These are phyloP conservation scores for Xylocopa sonorina DNA, from an alignment of 1,140 invertebrate genomes.

Conservation along the genomic window DNA sequence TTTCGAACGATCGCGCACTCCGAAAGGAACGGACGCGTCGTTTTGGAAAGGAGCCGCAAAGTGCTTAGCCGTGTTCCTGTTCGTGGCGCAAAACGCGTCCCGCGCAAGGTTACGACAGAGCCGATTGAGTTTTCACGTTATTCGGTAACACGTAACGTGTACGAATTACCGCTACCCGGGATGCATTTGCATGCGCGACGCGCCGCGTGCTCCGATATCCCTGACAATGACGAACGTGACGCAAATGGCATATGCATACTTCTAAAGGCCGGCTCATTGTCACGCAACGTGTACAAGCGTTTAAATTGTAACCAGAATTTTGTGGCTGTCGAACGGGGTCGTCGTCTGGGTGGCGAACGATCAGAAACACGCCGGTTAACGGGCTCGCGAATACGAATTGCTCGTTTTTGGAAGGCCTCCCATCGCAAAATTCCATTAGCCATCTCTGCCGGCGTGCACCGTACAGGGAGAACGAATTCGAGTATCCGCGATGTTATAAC, in stretches of 20 bases:
- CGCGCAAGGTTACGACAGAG: background rate
- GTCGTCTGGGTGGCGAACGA: background rate
- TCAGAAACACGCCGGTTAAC: slow-evolving; percentile 28
- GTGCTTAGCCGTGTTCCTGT: slow-evolving; percentile 18
- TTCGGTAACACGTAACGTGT: slow-evolving; percentile 53
- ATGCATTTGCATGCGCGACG: slow-evolving; percentile 54
- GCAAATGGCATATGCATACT: slow-evolving; percentile 51
- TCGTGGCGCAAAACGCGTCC: background rate
- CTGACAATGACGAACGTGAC: slow-evolving; percentile 63
- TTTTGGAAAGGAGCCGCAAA: background rate
- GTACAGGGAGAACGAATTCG: too few species aligned
- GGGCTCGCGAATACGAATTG: slow-evolving; percentile 30
- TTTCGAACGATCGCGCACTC: background rate
- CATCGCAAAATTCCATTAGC: background rate
- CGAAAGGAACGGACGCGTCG: background rate
- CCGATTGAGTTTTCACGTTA: slow-evolving; percentile 49
- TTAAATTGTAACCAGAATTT: slow-evolving; percentile 43
- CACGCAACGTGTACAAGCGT: slow-evolving; percentile 16
- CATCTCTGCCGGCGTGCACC: background rate
- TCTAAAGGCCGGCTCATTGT: slow-evolving; percentile 46
- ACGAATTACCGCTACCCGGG: slow-evolving; percentile 52
- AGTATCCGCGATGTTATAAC: too few species aligned
- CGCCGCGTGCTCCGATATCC: slow-evolving; percentile 42
- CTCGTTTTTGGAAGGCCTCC: background rate
- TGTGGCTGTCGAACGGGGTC: slow-evolving; percentile 1